A percentile compares a stretch with the other conserved stretches of the same genome.
phyloP scores from a whole-genome alignment of 2,113 vertebrate genomes.

The Galemys pyrenaicus region DNA sequence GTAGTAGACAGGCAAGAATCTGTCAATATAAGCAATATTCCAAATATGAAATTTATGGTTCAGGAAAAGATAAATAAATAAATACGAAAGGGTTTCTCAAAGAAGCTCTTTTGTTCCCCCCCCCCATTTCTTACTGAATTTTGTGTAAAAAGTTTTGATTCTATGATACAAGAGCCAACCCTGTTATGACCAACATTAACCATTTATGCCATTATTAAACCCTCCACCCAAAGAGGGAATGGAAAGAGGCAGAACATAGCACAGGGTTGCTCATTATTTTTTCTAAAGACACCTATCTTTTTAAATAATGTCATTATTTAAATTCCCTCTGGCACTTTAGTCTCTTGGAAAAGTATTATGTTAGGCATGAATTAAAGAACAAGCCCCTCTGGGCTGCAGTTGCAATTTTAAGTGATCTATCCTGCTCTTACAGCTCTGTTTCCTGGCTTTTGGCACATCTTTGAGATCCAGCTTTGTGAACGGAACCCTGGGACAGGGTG shows the following conservation, averaged over 20 bases:
- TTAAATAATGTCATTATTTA: slow-evolving; percentile 65
- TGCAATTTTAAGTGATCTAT: background rate
- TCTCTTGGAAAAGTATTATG: slow-evolving; percentile 50
- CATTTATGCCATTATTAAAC: background rate
- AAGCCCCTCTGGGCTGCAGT: slow-evolving; percentile 43
- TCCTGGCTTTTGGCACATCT: slow-evolving; percentile 81
- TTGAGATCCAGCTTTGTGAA: slow-evolving; percentile 22
- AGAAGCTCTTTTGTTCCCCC: slow-evolving; percentile 19
- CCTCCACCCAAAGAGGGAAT: background rate
- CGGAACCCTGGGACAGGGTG: slow-evolving; percentile 61
- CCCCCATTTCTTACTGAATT: slow-evolving; percentile 1
- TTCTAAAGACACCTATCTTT: slow-evolving; percentile 47
- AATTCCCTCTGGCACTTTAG: slow-evolving; percentile 71
- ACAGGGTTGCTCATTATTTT: background rate
- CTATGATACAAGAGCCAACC: slow-evolving; percentile 44
- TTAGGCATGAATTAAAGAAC: slow-evolving; percentile 61
- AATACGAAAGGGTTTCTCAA: slow-evolving; percentile 31
- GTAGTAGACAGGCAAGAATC: slow-evolving; percentile 46
- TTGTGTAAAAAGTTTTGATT: slow-evolving; percentile 26
- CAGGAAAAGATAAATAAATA: slow-evolving; percentile 70
- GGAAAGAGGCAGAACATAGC: background rate
- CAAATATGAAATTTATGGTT: slow-evolving; percentile 69
- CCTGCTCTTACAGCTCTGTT: slow-evolving; percentile 40
- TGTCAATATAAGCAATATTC: slow-evolving; percentile 68
- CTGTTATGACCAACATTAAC: background rate